Evolutionary conservation across 2,113 vertebrate genomes (phyloP).

Genomic region (Odocoileus hemionus): DNA sequence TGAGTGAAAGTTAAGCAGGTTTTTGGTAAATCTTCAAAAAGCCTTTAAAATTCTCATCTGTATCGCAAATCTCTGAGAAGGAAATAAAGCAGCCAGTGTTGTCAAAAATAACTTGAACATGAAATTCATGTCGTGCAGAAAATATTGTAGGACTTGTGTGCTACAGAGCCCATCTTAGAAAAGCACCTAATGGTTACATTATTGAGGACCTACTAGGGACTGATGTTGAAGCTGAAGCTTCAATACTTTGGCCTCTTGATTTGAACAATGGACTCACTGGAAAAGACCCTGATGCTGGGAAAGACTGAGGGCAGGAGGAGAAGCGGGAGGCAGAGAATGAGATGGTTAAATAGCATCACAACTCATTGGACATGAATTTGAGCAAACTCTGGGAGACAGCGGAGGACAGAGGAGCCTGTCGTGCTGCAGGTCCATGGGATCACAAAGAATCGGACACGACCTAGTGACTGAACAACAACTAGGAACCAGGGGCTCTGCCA

Average conservation of each 20-base stretch:
- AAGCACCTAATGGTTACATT: not conserved
- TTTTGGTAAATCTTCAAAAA: not conserved
- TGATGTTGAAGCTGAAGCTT: not conserved
- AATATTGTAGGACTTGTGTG: not conserved
- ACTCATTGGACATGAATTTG: not conserved
- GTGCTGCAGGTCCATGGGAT: not conserved
- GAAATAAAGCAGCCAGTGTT: not conserved
- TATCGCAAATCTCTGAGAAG: not conserved
- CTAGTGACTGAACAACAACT: not conserved
- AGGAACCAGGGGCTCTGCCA: not conserved
- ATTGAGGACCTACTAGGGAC: not conserved
- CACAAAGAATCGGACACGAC: not conserved
- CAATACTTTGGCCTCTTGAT: not conserved
- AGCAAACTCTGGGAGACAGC: not conserved
- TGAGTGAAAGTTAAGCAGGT: not conserved
- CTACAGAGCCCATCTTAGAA: not conserved
- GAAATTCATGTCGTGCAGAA: not conserved
- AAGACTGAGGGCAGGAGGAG: not conserved
- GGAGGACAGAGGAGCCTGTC: not conserved
- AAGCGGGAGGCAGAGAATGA: not conserved
- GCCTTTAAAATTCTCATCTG: not conserved
- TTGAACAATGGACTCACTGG: not conserved
- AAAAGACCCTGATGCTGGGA: not conserved
- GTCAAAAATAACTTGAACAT: not conserved
- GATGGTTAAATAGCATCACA: not conserved